Evolutionary conservation across 2,888 invertebrate genomes (phyloP).

Genomic region (Cerastis leucographa): DNA sequence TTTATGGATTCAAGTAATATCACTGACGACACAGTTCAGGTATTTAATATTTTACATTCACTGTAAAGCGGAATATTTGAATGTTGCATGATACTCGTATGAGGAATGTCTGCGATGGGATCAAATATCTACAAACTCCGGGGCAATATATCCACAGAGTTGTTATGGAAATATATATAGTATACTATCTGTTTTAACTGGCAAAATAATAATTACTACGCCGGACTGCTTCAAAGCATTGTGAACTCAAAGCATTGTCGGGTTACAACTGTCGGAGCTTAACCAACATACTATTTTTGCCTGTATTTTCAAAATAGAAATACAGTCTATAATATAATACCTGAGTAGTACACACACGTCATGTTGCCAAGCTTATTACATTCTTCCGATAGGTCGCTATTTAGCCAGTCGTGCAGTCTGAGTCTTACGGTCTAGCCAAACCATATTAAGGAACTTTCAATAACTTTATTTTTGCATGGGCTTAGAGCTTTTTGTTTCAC

Average conservation of each 20-base stretch:
- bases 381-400: background rate
- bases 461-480: too few relatives aligned
- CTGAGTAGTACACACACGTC: background rate
- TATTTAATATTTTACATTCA: background rate
- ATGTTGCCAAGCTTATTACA: background rate
- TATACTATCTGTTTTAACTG: background rate
- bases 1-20: background rate
- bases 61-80: background rate
- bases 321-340: too few relatives aligned
- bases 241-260: background rate
- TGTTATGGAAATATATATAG: background rate
- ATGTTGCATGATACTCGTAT: background rate
- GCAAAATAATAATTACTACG: background rate
- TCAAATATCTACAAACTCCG: background rate
- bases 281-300: too few relatives aligned
- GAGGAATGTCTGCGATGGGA: too few relatives aligned
- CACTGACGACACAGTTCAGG: background rate
- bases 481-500: background rate
- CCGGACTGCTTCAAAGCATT: background rate
- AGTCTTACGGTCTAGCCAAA: background rate
- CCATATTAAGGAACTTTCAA: background rate
- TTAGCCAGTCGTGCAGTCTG: background rate
- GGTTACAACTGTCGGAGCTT: background rate
- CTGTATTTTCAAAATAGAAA: too few relatives aligned
- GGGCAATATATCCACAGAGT: background rate